phyloP scores from a whole-genome alignment of 2,888 invertebrate genomes.

The Tinea semifulvella region DNA sequence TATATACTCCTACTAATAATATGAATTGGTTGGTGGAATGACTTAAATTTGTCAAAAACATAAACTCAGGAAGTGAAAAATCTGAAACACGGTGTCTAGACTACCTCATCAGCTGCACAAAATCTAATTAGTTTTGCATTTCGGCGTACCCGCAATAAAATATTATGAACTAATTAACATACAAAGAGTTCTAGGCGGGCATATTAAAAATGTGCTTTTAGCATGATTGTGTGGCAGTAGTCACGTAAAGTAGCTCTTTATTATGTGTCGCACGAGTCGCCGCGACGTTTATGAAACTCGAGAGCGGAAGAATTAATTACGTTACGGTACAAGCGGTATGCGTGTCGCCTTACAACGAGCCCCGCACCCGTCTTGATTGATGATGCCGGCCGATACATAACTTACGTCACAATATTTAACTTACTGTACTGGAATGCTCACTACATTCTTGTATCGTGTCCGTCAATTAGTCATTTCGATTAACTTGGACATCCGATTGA shows the following conservation, averaged over 20 bases:
- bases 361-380: constrained; percentile 15
- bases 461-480: not conserved
- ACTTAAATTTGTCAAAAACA: too few relatives aligned
- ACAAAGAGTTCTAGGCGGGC: constrained; percentile 2
- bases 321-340: constrained; percentile 23
- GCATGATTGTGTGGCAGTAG: constrained; percentile 21
- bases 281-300: constrained; percentile 24
- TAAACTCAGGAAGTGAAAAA: too few relatives aligned
- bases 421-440: not conserved
- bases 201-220: constrained; percentile 15
- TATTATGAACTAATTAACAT: constrained; percentile 10
- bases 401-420: constrained; percentile 8
- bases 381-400: constrained; percentile 12
- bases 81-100: too few relatives aligned
- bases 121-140: too few relatives aligned
- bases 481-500: too few relatives aligned
- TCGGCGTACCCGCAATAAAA: too few relatives aligned
- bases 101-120: too few relatives aligned
- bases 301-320: constrained; percentile 25
- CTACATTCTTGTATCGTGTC: constrained; percentile 1
- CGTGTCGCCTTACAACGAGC: constrained; percentile 19
- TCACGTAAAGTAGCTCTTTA: constrained; percentile 23
- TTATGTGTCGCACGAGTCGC: constrained; percentile 23
- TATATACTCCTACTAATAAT: too few relatives aligned
- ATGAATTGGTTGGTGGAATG: too few relatives aligned